Percentiles rank a stretch among this genome's conserved stretches.
Evolutionary conservation across 2,888 invertebrate genomes (phyloP).

Genomic region (Heteromurus nitidus): DNA sequence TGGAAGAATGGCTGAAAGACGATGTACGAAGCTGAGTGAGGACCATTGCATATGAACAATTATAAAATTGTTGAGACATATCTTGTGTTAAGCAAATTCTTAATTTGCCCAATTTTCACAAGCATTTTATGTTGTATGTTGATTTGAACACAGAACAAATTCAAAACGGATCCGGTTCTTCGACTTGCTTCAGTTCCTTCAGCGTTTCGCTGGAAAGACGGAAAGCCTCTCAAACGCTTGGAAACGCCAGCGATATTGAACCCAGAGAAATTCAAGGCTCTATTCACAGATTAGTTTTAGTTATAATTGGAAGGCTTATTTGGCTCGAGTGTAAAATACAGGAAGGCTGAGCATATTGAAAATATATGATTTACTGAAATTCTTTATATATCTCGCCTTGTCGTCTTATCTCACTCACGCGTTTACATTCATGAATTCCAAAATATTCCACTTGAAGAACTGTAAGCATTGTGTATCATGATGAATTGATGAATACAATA

Average conservation of each 20-base stretch:
- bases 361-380: no score
- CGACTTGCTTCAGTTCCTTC: constrained; percentile 89
- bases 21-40: constrained; percentile 76
- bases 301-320: no score
- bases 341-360: no score
- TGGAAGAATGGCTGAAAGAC: constrained; percentile 86
- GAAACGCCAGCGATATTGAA: constrained; percentile 25
- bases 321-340: no score
- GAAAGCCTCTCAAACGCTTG: constrained; percentile 22
- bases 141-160: constrained; percentile 78
- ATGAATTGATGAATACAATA: no score
- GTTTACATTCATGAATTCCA: no score
- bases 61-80: neutral
- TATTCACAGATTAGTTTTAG: constrained; percentile 1
- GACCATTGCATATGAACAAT: neutral
- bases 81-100: neutral
- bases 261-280: constrained; percentile 34
- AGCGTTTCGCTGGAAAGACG: constrained; percentile 81
- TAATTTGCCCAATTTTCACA: neutral
- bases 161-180: constrained; percentile 84
- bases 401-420: no score
- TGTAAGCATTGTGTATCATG: no score
- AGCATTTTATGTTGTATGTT: neutral
- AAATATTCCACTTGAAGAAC: no score
- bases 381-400: no score